Percentiles rank a stretch among this genome's conserved stretches.
Evolutionary conservation across 2,888 invertebrate species (phyloP).

Genomic region (Petrophora chlorosata): DNA sequence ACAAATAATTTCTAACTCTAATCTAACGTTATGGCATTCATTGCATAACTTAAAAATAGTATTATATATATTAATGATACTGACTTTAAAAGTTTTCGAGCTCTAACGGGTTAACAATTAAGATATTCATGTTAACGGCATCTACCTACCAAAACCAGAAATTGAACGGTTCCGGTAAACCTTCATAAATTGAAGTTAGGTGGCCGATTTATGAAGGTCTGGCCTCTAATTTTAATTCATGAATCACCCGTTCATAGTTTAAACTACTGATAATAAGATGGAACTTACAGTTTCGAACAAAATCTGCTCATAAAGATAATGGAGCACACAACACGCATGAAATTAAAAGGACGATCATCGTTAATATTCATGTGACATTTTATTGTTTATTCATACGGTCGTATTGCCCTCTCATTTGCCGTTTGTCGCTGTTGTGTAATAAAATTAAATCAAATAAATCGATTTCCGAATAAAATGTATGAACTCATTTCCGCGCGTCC

Average conservation of each 20-base stretch:
- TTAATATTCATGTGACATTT: no score
- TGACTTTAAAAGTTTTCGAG: neutral
- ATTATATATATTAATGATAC: no score
- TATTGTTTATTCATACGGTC: constrained; percentile 21
- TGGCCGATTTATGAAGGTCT: constrained; percentile 22
- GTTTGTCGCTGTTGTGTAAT: constrained; percentile 49
- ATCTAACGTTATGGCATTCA: no score
- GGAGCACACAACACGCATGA: no score
- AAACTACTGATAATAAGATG: no score
- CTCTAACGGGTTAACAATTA: neutral
- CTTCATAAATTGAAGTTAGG: constrained; percentile 24
- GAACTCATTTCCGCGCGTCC: constrained; percentile 68
- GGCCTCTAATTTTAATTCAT: constrained; percentile 23
- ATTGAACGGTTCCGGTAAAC: constrained; percentile 20
- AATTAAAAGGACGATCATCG: no score
- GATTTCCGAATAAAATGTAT: constrained; percentile 68
- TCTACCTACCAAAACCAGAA: constrained; percentile 15
- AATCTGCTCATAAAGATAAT: no score
- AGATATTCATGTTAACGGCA: neutral
- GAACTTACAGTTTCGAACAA: no score
- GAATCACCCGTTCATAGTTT: constrained; percentile 10
- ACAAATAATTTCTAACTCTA: no score
- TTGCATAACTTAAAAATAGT: no score
- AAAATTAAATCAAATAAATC: constrained; percentile 72
- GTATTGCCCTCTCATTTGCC: constrained; percentile 42